Evolutionary conservation across 2,797 vertebrate species (phyloP), one percentile per base, ranked within the genome.

Genomic region (Rhadinocentrus ornatus): DNA sequence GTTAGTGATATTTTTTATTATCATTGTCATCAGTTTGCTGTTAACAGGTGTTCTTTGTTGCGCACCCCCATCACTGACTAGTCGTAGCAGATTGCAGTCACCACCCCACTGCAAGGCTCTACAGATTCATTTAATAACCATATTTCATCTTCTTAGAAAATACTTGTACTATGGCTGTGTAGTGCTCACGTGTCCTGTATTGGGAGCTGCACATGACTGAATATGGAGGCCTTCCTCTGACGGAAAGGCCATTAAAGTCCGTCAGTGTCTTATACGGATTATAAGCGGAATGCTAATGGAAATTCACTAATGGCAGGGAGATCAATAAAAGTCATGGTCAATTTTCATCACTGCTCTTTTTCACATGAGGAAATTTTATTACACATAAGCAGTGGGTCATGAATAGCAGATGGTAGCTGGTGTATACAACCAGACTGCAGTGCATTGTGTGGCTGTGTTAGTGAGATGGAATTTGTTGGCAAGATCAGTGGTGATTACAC

Each of bases 221-320:
- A 82, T 83, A 78, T 70, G 76, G 39, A 82, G 86, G 85, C 85
- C 86, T 86, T 77, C 57, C 71, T 73, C 77, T 77, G 64, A 70
- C 72, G 74, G 75, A 81, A 77, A 88, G 79, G 75, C 88, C 88
- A 91, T 92, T 87, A 86, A 86, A 88, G 83, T 81, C 75, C 68
- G 85, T 55, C 73, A 79, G 88, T 53, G 71, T 90, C 91, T 78
- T 81, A 77, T 75, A 73, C 77, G 61, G 77, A 80, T 80, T 81
- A 75, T 76, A 72, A 80, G 71, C 67, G 83, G 81, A 44, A 72
- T 90, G 69, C 64, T 88, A 92, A 92, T 89, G 91, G 90, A 81
- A 84, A 85, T 82, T 75, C 82, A 75, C 87, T 93, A 93, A 92
- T 93, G 90, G 88, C 66, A 75, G 69, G 41, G 61, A 85, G 87